Base-by-base conservation (phyloP, 2,113 vertebrate species). In the Silurus meridionalis region DNA sequence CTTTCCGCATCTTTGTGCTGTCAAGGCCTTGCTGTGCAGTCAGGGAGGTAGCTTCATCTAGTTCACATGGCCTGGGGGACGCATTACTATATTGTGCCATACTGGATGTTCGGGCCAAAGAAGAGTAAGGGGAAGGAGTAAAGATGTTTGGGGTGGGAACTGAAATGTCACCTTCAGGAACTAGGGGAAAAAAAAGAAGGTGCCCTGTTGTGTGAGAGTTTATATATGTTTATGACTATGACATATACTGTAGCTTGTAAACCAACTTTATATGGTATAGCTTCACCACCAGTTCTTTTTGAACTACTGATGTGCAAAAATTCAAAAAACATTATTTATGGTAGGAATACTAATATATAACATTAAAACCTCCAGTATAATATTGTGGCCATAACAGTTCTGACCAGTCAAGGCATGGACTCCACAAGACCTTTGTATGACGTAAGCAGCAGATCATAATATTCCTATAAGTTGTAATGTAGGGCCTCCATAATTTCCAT, bases 91-190 rank as follows among this genome's bases (percentile, higher is more conserved):
- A 23, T 48, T 53, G 61, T 10, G 13, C 89, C 37, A 89, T 80
- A 15, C 88, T 85, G 89, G 91, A 87, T 2, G 86, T 91, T 21
- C 90, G n/a, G 11, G 89, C 83, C 9, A 95, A 95, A 53, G 95
- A 97, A n/a, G 92, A 91, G 85, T 93, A 93, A 0, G 95, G 95
- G 74, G 96, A 96, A 0, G 93, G 89, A 48, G 95, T 94, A 46
- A 96, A 66, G 84, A 96, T 97, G 88, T 94, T 95, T 37, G 94
- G 96, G 11, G 94, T 96, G 63, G 94, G 92, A 17, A 93, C 93
- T 80, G 91, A 93, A 75, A 89, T 86, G 6, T 93, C 90, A 78
- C 83, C 91, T 79, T 88, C 91, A 3, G 88, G 93, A 80, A 94
- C 93, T 61, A 93, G 37, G 37, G 37, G 88, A 10, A 91, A 93